Base-by-base conservation (phyloP, 2,888 invertebrate genomes). In the Gymnocheta viridis region DNA sequence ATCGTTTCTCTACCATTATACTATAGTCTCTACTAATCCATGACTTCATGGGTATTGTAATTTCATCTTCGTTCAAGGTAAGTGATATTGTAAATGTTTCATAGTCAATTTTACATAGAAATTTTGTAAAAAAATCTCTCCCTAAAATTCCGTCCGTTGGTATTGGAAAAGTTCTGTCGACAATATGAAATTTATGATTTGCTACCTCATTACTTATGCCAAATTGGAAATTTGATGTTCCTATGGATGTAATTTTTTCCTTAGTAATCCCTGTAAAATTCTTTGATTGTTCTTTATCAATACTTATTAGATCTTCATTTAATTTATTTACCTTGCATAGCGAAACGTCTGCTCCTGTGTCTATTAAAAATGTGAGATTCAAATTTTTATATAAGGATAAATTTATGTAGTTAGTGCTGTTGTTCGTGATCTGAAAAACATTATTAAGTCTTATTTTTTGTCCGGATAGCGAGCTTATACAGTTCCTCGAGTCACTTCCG, bases 381-480 rank as follows among this genome's bases (percentile, higher is more conserved):
- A 14, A 22, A 24, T 62, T 2, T 29, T 66, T 6, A 32, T 14
- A 29, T 29, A 29, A 29, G 5, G 5, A 5, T 5, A 29, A 29
- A 29, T 29, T 29, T 29, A 29, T 29, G 5, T 29, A 29, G 5
- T 29, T 29, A 5, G 29, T 29, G 5, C 5, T 29, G 22, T 66
- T 66, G 3, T 29, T 44, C 0, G 66, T 49, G 9, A 66, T 10
- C 19, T 66, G 22, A 14, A 49, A 29, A 19, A 44, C 27, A 38
- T 44, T 62, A 44, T 41, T 22, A 19, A 35, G 12, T 49, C 22
- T 12, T 49, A 19, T 67, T 35, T 10, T 0, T 32, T 10, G 32
- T 47, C 47, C 64, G 64, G 64, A 66, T 29, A 47, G 64, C 29
- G 64, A 22, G 47, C 7, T 66, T 66, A 24, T 38, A 3, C 38